Base-by-base conservation (phyloP, 30 jellyfish, hydroid and myxozoan species). In the Cassiopea xamachana region DNA sequence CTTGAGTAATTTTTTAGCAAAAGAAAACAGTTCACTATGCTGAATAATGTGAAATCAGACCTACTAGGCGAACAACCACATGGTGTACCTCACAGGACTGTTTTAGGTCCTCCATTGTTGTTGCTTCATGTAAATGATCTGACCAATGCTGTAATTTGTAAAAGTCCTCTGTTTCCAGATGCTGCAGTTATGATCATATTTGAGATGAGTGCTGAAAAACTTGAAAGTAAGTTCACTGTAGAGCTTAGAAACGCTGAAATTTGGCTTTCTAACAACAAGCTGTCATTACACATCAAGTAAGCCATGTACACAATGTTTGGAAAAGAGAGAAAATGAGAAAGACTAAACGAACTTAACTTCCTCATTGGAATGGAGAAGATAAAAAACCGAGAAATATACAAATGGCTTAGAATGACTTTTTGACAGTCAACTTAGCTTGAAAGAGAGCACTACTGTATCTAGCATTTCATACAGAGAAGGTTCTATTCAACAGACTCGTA, bases 181-280 rank as follows among this genome's bases (percentile, higher is more conserved):
- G 87, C 46, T 50, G 48, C 87, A 77, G 87, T 77, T 77, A 77
- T 77, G 87, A 77, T 77, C 73, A 50, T 77, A 77, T 75, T 75
- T 47, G 73, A 77, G 87, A 77, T 5, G 73, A 48, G 87, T 77
- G 73, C 73, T 77, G 73, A 77, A 47, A 77, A 77, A 12, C 87
- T 77, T 77, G 73, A 55, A 77, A 77, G 87, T 44, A 77, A 77
- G 75, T 47, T 77, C 87, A 55, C 46, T 18, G 19, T 7, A 77
- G 87, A 77, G 48, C 76, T 77, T 47, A 50, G 73, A 9, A 77
- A 43, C 2, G 87, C 87, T 7, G 73, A 47, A 77, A 77, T 77
- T 77, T 77, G 87, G 73, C 87, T 73, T 73, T 73, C 82, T 73
- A 73, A 73, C 82, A 73, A 73, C 61, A 73, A 73, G 86, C 86